Percentiles rank a stretch among this genome's conserved stretches.
Conservation (phyloP, 2,797 vertebrate genomes). For the Neopelma chrysocephalum region DNA sequence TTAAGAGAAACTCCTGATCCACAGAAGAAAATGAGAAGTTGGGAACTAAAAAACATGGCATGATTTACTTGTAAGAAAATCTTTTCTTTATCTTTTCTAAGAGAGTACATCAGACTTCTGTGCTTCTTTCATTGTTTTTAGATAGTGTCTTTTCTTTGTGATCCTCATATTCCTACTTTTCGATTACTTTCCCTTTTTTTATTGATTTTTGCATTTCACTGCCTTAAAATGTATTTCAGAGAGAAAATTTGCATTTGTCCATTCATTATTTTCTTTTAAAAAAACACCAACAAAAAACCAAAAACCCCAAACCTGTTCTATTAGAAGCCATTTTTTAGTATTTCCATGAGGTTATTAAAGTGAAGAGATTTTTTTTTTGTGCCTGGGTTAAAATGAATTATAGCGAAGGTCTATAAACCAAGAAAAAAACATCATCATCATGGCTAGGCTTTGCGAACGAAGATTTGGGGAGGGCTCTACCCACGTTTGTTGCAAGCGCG, state of each 20-base stretch:
- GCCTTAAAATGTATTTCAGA: not conserved
- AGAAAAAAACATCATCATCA: not conserved
- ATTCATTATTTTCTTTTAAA: not conserved
- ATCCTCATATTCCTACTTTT: not conserved
- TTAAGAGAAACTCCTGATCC: not conserved
- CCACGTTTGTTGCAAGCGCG: too few relatives aligned
- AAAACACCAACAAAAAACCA: too few relatives aligned
- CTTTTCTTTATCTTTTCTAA: not conserved
- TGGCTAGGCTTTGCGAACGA: too few relatives aligned
- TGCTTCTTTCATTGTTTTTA: not conserved
- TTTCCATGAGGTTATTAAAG: not conserved
- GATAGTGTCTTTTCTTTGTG: not conserved
- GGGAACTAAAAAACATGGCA: not conserved
- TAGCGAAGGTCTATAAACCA: not conserved
- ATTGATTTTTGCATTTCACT: not conserved
- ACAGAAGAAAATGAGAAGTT: not conserved
- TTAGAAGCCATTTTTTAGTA: not conserved
- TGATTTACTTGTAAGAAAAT: not conserved
- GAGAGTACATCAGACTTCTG: not conserved
- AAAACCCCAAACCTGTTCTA: rapidly evolving
- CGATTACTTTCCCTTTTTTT: rapidly evolving
- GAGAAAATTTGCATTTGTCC: not conserved
- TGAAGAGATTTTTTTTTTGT: not conserved
- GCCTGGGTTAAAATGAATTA: not conserved
- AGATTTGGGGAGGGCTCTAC: too few relatives aligned